These are phyloP conservation scores for Peromyscus leucopus DNA, from an alignment of 2,113 vertebrate genomes.

Conservation along the genomic window DNA sequence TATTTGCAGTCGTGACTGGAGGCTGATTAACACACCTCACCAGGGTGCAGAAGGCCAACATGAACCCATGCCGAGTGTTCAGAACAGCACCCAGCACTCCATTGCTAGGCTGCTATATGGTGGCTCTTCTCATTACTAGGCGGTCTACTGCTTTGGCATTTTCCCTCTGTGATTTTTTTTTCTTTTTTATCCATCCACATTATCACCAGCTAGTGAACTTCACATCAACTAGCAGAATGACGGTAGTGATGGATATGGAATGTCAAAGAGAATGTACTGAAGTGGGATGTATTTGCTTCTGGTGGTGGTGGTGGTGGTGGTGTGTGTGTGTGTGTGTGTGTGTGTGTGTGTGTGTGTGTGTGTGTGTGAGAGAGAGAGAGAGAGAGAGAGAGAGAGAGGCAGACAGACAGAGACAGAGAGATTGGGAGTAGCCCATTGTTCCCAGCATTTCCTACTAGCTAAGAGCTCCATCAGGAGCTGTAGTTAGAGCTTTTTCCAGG, in stretches of 20 bases:
- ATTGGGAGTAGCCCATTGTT: neutral
- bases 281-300: neutral
- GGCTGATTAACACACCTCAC: neutral
- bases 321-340: neutral
- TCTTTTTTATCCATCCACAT: neutral
- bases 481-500: neutral
- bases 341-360: neutral
- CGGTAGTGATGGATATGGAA: neutral
- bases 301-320: neutral
- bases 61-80: neutral
- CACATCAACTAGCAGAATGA: slow-evolving; percentile 1
- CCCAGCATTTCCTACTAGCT: neutral
- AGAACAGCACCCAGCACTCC: neutral
- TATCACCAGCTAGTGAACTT: neutral
- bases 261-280: neutral
- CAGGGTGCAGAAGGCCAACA: too few species aligned
- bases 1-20: neutral
- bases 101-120: neutral
- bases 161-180: neutral
- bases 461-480: neutral
- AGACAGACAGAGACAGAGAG: neutral
- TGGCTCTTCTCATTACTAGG: neutral
- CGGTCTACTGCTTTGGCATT: neutral
- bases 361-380: too few species aligned
- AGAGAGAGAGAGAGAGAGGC: neutral